Evolutionary conservation across 2,888 invertebrate genomes (phyloP), one percentile per base, ranked within the genome.

Genomic region (Acrocyrtus sp.): DNA sequence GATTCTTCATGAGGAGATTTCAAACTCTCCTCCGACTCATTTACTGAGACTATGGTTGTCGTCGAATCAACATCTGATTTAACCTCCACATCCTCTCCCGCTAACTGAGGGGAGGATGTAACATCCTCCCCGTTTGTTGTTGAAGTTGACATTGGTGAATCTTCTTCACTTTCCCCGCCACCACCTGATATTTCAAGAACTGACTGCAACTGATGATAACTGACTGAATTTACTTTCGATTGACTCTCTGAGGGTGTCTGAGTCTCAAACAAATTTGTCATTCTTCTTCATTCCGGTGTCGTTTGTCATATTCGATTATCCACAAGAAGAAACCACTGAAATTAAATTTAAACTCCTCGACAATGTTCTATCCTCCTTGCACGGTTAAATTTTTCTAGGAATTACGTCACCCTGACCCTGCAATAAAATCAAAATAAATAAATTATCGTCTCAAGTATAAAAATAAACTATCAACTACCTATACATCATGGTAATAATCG

Each of bases 241-340:
- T 58, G 72, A 72, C 60, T 63, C 60, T 69, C 65, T 54, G 63
- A 50, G 63, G 60, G 65, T 21, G 51, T 74, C 68, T 65, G 62
- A 65, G 68, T 61, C 69, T 74, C 69, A 74, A 58, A 51, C 74
- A 62, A 50, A 48, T 66, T 70, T 63, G 68, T 68, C 67, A 62
- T 74, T 43, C 67, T 67, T 67, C 67, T 34, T 62, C 67, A 67
- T 67, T 67, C 67, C 74, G 68, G 45, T 61, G 29, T 29, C n/a
- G n/a, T n/a, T n/a, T n/a, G n/a, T n/a, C n/a, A n/a, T n/a, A 8
- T 47, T 21, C 19, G 47, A 47, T 47, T 47, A 12, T 47, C 21
- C 47, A 10, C 19, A 8, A 19, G 2, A 21, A 8, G 10, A 21
- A 21, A 47, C 17, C 47, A 21, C 47, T n/a, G n/a, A n/a, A n/a